These are phyloP conservation scores for Euwallacea fornicatus DNA, from an alignment of 1,140 invertebrate species.

Conservation along the genomic window DNA sequence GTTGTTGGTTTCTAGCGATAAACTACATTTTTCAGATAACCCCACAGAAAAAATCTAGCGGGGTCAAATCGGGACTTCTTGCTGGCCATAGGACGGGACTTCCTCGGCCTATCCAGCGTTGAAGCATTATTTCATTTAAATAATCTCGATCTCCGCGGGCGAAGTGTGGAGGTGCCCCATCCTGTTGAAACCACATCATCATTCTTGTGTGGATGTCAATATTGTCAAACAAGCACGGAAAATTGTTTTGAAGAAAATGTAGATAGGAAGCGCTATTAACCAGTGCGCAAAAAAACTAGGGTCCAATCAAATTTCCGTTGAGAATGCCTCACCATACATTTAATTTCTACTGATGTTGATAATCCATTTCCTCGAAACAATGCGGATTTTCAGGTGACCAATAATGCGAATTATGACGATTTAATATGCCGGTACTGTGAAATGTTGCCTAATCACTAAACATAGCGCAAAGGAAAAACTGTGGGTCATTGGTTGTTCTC, in stretches of 20 bases:
- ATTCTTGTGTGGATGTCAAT: neutral
- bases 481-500: neutral
- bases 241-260: neutral
- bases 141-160: neutral
- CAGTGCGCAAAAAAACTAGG: neutral
- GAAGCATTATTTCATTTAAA: neutral
- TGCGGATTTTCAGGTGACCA: neutral
- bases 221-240: neutral
- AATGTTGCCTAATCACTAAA: slow-evolving; percentile 1
- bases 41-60: no score
- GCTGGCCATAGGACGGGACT: neutral
- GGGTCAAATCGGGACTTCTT: neutral
- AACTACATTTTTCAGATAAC: neutral
- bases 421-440: slow-evolving; percentile 1
- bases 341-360: neutral
- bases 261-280: neutral
- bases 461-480: neutral
- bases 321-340: neutral
- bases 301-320: neutral
- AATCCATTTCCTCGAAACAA: neutral
- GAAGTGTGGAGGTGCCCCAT: neutral
- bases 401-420: slow-evolving; percentile 1
- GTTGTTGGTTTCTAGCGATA: neutral
- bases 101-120: neutral
- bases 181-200: neutral